Conservation (phyloP, 2,888 invertebrate species). For the Morpho helenor region DNA sequence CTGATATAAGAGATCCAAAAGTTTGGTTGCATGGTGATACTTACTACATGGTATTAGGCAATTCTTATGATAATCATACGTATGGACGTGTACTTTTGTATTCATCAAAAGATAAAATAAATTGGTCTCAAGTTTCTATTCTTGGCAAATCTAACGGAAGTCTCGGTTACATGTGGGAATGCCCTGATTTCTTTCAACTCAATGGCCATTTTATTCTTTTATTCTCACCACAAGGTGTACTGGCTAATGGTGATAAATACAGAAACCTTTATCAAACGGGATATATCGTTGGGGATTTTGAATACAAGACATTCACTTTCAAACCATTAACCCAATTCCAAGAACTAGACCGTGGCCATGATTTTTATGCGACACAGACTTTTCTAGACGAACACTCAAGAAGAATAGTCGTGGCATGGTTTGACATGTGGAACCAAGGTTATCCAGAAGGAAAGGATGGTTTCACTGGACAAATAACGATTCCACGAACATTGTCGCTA, state of each 20-base stretch:
- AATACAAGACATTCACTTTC: slow-evolving; percentile 46
- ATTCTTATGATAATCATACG: slow-evolving; percentile 46
- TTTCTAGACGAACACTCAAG: slow-evolving; percentile 38
- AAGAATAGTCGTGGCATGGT: slow-evolving; percentile 60
- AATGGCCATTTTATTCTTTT: slow-evolving; percentile 52
- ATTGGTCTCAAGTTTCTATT: slow-evolving; percentile 48
- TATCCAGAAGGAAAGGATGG: slow-evolving; percentile 60
- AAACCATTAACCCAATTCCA: slow-evolving; percentile 41
- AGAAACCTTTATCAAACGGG: slow-evolving; percentile 60
- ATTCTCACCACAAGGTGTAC: slow-evolving; percentile 65
- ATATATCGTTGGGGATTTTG: slow-evolving; percentile 63
- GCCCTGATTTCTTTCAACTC: slow-evolving; percentile 70
- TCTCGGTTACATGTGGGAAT: slow-evolving; percentile 23
- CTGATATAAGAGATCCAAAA: slow-evolving; percentile 71
- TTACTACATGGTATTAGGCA: slow-evolving; percentile 68
- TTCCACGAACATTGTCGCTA: slow-evolving; percentile 52
- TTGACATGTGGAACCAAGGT: slow-evolving; percentile 62
- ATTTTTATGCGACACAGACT: slow-evolving; percentile 68
- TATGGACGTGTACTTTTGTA: slow-evolving; percentile 55
- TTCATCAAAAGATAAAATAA: slow-evolving; percentile 47
- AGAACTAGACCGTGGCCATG: slow-evolving; percentile 62
- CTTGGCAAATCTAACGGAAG: slow-evolving; percentile 51
- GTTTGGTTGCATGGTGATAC: slow-evolving; percentile 56
- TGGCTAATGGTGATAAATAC: slow-evolving; percentile 50
- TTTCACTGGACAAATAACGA: slow-evolving; percentile 61